Percentiles rank a stretch among this genome's conserved stretches.
Evolutionary conservation across 1,140 invertebrate genomes (phyloP).

Genomic region (Psilanteris sp.): DNA sequence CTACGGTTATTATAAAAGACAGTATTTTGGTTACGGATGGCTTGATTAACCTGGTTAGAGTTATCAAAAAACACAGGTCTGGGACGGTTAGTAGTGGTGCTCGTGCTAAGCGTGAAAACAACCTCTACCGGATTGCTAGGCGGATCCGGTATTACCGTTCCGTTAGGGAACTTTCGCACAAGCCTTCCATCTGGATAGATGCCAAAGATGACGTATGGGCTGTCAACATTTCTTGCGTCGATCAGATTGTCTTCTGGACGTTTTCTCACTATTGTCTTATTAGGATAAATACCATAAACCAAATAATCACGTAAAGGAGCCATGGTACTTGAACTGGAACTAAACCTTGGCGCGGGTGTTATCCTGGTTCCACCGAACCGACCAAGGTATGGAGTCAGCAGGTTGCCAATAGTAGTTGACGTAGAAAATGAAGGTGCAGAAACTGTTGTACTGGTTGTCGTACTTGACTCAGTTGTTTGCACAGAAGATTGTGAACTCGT

Average conservation of each 20-base stretch:
- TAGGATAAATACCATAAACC: constrained; percentile 86
- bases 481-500: constrained; percentile 61
- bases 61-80: constrained; percentile 67
- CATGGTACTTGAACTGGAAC: constrained; percentile 72
- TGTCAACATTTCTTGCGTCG: constrained; percentile 84
- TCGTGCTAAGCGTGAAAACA: constrained; percentile 77
- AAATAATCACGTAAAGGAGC: constrained; percentile 84
- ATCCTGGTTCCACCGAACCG: constrained; percentile 72
- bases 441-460: constrained; percentile 3
- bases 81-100: constrained; percentile 76
- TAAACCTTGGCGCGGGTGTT: constrained; percentile 74
- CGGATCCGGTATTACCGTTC: constrained; percentile 85
- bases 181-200: constrained; percentile 86
- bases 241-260: constrained; percentile 84
- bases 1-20: constrained; percentile 71
- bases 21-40: constrained; percentile 69
- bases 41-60: constrained; percentile 68
- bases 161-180: constrained; percentile 86
- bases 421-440: constrained; percentile 49
- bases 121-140: constrained; percentile 80
- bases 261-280: constrained; percentile 87
- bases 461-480: constrained; percentile 22
- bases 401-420: constrained; percentile 1
- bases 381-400: constrained; percentile 66
- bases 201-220: constrained; percentile 86